phyloP scores from a whole-genome alignment of 2,113 vertebrate genomes.

The Asarcornis scutulata region DNA sequence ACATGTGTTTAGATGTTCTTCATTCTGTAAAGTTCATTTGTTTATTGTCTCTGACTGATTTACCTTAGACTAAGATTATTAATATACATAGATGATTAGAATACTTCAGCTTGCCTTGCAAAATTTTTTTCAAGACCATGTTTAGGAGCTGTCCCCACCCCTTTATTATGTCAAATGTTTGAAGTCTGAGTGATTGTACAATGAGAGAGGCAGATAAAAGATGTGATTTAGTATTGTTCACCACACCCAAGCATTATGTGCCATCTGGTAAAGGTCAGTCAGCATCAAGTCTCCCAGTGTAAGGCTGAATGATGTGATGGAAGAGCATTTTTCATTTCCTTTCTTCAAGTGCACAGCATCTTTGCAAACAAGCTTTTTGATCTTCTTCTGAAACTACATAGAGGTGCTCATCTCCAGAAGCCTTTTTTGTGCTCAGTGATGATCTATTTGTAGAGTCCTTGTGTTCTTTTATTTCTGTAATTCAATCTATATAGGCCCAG shows the following conservation, averaged over 20 bases:
- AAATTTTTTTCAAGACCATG: conserved; percentile 6
- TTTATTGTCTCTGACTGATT: conserved; percentile 40
- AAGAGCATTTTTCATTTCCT: background rate
- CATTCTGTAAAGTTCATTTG: background rate
- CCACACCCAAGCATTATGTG: background rate
- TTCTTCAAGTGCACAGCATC: background rate
- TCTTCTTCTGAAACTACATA: background rate
- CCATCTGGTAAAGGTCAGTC: background rate
- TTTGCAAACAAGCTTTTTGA: too few relatives aligned
- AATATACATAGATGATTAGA: background rate
- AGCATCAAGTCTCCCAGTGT: background rate
- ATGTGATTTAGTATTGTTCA: background rate
- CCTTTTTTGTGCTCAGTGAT: background rate
- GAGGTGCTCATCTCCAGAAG: background rate
- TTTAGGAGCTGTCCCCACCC: background rate
- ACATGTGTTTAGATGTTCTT: background rate
- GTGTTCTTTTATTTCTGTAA: background rate
- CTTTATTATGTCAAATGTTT: conserved; percentile 16
- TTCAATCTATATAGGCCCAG: background rate
- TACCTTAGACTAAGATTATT: background rate
- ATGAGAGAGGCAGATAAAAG: conserved; percentile 4
- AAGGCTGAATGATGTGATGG: background rate
- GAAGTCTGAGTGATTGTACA: background rate
- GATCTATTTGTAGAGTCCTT: background rate
- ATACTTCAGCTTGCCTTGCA: background rate